phyloP scores from a whole-genome alignment of 2,888 invertebrate genomes.

The Tenthredo notha region DNA sequence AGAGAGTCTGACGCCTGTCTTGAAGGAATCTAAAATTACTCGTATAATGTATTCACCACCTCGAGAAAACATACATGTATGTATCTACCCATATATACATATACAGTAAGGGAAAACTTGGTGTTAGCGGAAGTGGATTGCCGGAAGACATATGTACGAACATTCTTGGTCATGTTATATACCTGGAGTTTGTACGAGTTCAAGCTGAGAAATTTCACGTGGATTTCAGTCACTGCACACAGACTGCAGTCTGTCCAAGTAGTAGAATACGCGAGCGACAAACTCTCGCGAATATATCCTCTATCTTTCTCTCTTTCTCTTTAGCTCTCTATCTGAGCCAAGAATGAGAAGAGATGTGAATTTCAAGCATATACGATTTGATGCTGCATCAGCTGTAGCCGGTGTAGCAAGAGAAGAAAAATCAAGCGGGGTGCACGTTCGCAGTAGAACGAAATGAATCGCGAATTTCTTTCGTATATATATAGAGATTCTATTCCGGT shows the following conservation, averaged over 20 bases:
- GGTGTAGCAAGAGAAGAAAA: neutral
- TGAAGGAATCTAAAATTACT: conserved; percentile 2
- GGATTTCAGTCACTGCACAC: conserved; percentile 2
- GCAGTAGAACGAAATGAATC: neutral
- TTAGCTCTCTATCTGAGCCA: neutral
- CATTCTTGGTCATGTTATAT: conserved; percentile 26
- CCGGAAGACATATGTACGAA: conserved; percentile 28
- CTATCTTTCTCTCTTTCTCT: neutral
- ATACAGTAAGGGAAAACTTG: neutral
- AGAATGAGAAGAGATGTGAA: neutral
- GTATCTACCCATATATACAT: neutral
- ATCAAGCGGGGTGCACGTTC: neutral
- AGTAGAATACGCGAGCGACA: neutral
- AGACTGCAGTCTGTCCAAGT: neutral
- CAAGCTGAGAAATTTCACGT: conserved; percentile 5
- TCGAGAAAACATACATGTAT: neutral
- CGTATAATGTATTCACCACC: neutral
- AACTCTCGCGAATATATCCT: neutral
- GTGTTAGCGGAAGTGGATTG: conserved; percentile 17
- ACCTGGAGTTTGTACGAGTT: neutral
- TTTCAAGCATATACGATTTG: neutral
- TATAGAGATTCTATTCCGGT: neutral
- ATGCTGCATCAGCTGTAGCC: neutral
- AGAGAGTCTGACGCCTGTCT: neutral
- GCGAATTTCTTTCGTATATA: neutral